phyloP scores from a whole-genome alignment of 2,113 vertebrate genomes.

The Bucco capensis region DNA sequence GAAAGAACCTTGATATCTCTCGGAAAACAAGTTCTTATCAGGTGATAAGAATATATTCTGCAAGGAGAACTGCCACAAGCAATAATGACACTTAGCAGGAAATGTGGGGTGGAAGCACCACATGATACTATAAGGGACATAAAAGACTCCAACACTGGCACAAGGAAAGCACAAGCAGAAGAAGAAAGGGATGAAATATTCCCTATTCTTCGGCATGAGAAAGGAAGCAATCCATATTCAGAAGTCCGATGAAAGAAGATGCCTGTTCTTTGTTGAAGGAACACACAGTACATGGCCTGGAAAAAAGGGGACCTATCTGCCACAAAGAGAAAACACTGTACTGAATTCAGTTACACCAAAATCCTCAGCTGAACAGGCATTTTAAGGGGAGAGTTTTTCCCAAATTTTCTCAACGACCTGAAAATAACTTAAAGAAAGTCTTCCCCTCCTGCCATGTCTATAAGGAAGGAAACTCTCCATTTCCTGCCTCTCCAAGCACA shows the following conservation, averaged over 20 bases:
- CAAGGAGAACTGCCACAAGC: background rate
- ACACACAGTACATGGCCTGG: background rate
- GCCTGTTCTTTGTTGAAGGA: background rate
- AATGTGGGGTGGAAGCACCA: background rate
- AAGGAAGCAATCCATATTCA: background rate
- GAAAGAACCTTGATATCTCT: background rate
- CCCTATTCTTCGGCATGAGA: background rate
- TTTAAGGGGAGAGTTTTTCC: background rate
- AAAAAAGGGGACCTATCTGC: background rate
- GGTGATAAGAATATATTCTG: background rate
- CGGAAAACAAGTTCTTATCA: background rate
- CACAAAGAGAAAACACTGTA: background rate
- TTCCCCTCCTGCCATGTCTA: accelerated
- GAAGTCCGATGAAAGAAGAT: background rate
- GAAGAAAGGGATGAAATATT: background rate
- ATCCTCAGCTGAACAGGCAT: background rate
- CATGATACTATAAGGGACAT: background rate
- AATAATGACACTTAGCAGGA: background rate
- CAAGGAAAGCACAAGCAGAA: background rate
- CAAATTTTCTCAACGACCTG: background rate
- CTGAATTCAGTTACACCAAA: background rate
- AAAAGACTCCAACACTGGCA: background rate
- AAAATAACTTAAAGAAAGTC: background rate
- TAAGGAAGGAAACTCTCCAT: background rate
- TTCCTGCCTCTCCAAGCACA: background rate